These are phyloP conservation scores for Rhinolophus ferrumequinum DNA, from an alignment of 2,113 vertebrate genomes.

Conservation along the genomic window DNA sequence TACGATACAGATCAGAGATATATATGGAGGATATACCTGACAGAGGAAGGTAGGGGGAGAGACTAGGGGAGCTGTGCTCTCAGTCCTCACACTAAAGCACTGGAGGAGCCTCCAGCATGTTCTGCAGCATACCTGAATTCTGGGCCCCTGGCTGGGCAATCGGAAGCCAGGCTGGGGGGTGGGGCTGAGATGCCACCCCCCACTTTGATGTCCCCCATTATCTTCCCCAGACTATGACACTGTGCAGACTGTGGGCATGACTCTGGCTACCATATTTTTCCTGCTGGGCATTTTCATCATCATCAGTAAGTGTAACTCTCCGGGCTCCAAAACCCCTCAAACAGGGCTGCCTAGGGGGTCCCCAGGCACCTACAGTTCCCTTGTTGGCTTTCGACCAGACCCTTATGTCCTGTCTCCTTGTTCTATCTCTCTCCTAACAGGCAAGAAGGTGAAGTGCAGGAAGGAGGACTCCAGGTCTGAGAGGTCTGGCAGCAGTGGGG, in stretches of 20 bases:
- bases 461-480: constrained; percentile 81
- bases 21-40: too few species aligned
- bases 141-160: not conserved
- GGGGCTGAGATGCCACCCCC: fast-evolving
- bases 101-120: not conserved
- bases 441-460: constrained; percentile 82
- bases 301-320: constrained; percentile 86
- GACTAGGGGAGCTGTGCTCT: not conserved
- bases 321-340: not conserved
- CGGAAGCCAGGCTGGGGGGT: not conserved
- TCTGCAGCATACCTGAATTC: not conserved
- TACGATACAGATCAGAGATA: too few species aligned
- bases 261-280: constrained; percentile 92
- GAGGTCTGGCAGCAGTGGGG: constrained; percentile 66
- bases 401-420: not conserved
- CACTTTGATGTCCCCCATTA: not conserved
- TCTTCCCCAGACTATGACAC: constrained; percentile 91
- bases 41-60: not conserved
- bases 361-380: not conserved
- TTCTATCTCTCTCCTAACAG: constrained; percentile 63
- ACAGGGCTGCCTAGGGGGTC: not conserved
- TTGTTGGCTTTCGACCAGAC: not conserved
- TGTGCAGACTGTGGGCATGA: constrained; percentile 90
- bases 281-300: constrained; percentile 92
- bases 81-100: fast-evolving